phyloP scores from a whole-genome alignment of 2,888 invertebrate genomes.

The Chydorus sphaericus region DNA sequence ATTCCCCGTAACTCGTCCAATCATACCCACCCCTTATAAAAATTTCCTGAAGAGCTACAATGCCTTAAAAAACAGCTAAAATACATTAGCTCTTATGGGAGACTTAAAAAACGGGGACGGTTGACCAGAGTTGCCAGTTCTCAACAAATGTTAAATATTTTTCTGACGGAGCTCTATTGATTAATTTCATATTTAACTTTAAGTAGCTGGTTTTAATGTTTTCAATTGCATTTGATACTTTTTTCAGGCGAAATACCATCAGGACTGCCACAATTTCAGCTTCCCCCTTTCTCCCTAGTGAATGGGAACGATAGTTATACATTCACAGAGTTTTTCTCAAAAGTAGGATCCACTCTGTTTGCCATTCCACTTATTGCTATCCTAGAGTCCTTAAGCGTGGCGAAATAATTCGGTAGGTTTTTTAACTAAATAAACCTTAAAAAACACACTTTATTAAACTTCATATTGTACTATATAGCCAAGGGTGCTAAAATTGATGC shows the following conservation, averaged over 20 bases:
- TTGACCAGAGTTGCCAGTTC: too few relatives aligned
- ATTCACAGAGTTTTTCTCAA: slow-evolving; percentile 46
- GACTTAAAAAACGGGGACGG: too few relatives aligned
- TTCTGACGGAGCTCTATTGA: too few relatives aligned
- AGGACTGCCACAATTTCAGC: slow-evolving; percentile 8
- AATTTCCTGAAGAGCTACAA: too few relatives aligned
- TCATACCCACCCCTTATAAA: too few relatives aligned
- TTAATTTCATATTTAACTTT: too few relatives aligned
- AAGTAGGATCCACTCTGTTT: slow-evolving; percentile 69
- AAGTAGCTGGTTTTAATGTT: too few relatives aligned
- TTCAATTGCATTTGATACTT: too few relatives aligned
- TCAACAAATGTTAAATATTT: too few relatives aligned
- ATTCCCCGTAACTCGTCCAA: too few relatives aligned
- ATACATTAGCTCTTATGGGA: too few relatives aligned
- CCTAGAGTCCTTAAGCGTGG: slow-evolving; percentile 86
- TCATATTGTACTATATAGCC: slow-evolving; percentile 16
- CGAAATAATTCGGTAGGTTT: slow-evolving; percentile 72
- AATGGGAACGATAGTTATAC: slow-evolving; percentile 14
- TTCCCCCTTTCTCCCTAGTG: slow-evolving; percentile 7
- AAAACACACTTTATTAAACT: neutral
- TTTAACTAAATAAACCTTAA: neutral
- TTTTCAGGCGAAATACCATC: slow-evolving; percentile 4
- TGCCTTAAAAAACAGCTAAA: too few relatives aligned
- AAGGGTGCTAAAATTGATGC: slow-evolving; percentile 27
- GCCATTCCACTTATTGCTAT: slow-evolving; percentile 81